phyloP scores from a whole-genome alignment of 2,113 vertebrate species.

The Salminus brasiliensis region DNA sequence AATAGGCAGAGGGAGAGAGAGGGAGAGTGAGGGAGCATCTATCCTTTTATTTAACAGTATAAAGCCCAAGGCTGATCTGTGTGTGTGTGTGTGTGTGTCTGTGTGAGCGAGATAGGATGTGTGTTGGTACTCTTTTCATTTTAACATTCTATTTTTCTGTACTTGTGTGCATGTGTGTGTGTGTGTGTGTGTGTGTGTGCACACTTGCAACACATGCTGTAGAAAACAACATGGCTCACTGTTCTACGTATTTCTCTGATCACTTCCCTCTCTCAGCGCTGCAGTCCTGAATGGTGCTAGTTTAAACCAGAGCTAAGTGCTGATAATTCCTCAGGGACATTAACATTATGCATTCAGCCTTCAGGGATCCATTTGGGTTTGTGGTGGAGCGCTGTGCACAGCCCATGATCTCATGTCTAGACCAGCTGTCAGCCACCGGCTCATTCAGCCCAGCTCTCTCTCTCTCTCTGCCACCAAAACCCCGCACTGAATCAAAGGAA shows the following conservation, averaged over 20 bases:
- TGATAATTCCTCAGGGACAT: neutral
- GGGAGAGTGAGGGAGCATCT: neutral
- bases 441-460: constrained; percentile 33
- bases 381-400: constrained; percentile 51
- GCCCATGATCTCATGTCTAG: constrained; percentile 66
- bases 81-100: constrained; percentile 20
- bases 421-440: constrained; percentile 57
- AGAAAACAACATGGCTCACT: neutral
- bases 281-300: neutral
- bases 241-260: neutral
- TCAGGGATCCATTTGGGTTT: constrained; percentile 25
- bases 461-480: constrained; percentile 6
- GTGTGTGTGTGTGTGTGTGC: neutral
- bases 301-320: neutral
- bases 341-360: neutral
- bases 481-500: constrained; percentile 51
- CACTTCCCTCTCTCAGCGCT: neutral
- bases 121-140: constrained; percentile 18
- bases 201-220: neutral
- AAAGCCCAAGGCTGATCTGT: constrained; percentile 25
- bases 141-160: neutral
- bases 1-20: neutral
- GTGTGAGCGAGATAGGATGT: constrained; percentile 24
- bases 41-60: constrained; percentile 7
- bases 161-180: neutral